Conservation (phyloP, 2,888 invertebrate species). For the Dasypogon diadema region DNA sequence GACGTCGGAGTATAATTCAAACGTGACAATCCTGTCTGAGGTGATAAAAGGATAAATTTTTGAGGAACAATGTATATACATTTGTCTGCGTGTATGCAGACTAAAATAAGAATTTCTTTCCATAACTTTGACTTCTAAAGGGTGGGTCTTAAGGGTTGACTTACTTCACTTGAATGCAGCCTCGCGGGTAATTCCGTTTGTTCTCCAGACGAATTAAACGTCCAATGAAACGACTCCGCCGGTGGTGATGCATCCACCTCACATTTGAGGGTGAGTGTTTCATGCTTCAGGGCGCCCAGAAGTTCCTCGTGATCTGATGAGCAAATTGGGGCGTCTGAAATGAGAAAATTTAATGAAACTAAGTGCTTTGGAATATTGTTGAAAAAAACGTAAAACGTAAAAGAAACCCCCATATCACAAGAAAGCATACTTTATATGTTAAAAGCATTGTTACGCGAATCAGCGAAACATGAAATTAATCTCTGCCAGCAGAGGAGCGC, state of each 20-base stretch:
- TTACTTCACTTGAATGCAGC: constrained; percentile 69
- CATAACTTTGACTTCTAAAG: not conserved
- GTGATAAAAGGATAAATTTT: constrained; percentile 52
- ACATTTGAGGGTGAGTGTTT: constrained; percentile 86
- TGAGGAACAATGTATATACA: not conserved
- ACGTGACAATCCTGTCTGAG: constrained; percentile 69
- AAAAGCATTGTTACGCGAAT: constrained; percentile 40
- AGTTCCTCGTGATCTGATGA: constrained; percentile 83
- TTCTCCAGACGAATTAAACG: constrained; percentile 91
- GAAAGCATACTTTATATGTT: constrained; percentile 37
- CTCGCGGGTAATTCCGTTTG: constrained; percentile 82
- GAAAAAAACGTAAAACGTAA: constrained; percentile 6
- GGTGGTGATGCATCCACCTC: constrained; percentile 92
- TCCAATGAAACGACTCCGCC: constrained; percentile 88
- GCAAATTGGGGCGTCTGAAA: constrained; percentile 76
- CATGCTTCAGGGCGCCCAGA: constrained; percentile 88
- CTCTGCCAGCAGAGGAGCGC: constrained; percentile 35
- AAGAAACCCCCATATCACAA: not conserved
- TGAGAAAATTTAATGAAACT: constrained; percentile 34
- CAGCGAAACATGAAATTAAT: constrained; percentile 50
- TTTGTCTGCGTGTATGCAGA: not conserved
- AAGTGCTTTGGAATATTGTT: constrained; percentile 24
- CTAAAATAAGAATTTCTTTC: not conserved
- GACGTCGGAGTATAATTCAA: constrained; percentile 88
- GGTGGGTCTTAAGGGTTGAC: constrained; percentile 53